Conservation (phyloP, 2,113 vertebrate genomes). For the Eretmochelys imbricata region DNA sequence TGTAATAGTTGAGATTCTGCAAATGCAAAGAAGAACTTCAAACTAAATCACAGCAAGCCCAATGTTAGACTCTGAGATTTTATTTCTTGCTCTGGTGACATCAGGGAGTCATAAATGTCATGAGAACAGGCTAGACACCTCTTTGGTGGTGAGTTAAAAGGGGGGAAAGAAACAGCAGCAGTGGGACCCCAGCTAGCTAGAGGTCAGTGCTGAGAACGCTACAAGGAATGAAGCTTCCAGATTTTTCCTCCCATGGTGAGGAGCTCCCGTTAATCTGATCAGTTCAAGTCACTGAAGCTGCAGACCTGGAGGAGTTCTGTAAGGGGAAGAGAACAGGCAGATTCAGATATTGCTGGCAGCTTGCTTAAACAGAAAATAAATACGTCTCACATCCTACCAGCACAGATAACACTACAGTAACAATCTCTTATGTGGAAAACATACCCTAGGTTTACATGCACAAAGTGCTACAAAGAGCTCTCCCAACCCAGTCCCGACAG, state of each 20-base stretch:
- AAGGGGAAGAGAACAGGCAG: not conserved
- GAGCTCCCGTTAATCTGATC: not conserved
- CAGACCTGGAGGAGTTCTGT: conserved; percentile 84
- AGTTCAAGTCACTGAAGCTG: conserved; percentile 71
- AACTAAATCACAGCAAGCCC: not conserved
- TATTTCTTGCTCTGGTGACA: not conserved
- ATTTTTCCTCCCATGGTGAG: not conserved
- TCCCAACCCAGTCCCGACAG: not conserved
- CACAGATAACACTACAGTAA: not conserved
- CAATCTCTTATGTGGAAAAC: not conserved
- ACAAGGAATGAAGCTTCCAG: not conserved
- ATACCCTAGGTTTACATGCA: not conserved
- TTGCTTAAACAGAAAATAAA: not conserved
- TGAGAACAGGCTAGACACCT: not conserved
- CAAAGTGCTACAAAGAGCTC: not conserved
- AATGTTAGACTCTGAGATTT: not conserved
- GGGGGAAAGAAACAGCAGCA: not conserved
- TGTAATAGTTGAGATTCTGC: not conserved
- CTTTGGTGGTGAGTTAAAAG: not conserved
- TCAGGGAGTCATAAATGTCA: not conserved
- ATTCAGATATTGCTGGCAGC: not conserved
- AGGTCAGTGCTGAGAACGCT: not conserved
- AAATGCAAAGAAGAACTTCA: not conserved
- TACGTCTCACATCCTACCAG: not conserved
- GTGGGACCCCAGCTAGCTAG: not conserved